Evolutionary conservation across 1,140 invertebrate species (phyloP).

Genomic region (Drosophila santomea): DNA sequence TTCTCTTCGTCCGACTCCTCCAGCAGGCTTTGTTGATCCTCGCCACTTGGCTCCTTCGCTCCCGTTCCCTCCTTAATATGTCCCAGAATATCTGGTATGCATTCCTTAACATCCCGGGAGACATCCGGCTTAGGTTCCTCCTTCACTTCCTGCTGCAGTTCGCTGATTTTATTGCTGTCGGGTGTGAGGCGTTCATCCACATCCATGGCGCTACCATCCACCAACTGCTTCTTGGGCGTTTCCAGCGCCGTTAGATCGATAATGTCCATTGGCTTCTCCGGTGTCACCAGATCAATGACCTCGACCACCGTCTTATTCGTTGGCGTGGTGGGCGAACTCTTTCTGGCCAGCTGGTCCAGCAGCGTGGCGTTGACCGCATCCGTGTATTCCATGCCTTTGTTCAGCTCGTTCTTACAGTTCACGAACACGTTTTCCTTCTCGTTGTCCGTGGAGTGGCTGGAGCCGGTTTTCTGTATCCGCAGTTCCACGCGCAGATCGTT

Average conservation of each 20-base stretch:
- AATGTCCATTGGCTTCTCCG: constrained; percentile 68
- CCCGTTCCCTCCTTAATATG: constrained; percentile 61
- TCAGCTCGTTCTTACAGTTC: constrained; percentile 81
- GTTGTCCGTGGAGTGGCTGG: constrained; percentile 76
- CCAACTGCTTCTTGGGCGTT: constrained; percentile 49
- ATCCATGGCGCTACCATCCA: constrained; percentile 43
- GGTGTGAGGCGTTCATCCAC: constrained; percentile 18
- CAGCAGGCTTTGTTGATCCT: constrained; percentile 63
- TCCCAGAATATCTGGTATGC: constrained; percentile 76
- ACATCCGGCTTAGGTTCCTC: constrained; percentile 68
- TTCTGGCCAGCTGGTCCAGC: constrained; percentile 68
- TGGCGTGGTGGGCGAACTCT: constrained; percentile 67
- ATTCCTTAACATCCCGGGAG: constrained; percentile 77
- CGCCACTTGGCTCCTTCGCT: constrained; percentile 36
- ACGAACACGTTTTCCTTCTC: constrained; percentile 84
- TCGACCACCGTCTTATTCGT: constrained; percentile 74
- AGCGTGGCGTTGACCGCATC: constrained; percentile 80
- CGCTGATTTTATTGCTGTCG: constrained; percentile 76
- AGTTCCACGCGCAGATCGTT: constrained; percentile 78
- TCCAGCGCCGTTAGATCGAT: constrained; percentile 74
- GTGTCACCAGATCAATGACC: constrained; percentile 80
- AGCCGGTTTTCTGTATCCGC: constrained; percentile 73
- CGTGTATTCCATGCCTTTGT: constrained; percentile 82
- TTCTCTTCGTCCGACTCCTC: constrained; percentile 75
- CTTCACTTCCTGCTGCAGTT: constrained; percentile 44